These are phyloP conservation scores for Emberiza fucata DNA, from an alignment of 2,113 vertebrate species.

Conservation along the genomic window DNA sequence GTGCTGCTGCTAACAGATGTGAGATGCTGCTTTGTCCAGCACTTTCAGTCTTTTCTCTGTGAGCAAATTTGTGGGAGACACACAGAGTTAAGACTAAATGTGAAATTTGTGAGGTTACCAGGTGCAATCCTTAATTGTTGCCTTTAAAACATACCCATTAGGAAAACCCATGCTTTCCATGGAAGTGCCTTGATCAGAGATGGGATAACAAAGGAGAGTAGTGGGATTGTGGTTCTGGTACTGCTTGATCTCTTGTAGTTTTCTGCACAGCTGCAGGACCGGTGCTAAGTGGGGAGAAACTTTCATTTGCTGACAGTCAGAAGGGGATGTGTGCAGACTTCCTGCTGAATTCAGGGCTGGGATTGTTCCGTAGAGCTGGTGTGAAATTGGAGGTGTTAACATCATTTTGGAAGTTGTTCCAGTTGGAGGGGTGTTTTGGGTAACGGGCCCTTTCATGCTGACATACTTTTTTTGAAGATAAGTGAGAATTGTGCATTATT, in stretches of 20 bases:
- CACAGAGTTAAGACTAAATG: not conserved
- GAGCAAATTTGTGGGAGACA: fast-evolving
- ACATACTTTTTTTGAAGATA: not conserved
- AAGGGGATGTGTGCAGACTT: not conserved
- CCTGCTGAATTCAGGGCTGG: not conserved
- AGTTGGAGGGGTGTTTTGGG: not conserved
- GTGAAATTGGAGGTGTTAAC: not conserved
- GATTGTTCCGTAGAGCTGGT: not conserved
- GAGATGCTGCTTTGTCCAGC: not conserved
- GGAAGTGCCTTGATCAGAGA: not conserved
- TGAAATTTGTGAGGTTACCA: not conserved
- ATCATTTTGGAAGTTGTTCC: not conserved
- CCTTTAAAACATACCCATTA: fast-evolving
- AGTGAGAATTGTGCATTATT: not conserved
- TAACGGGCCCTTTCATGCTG: not conserved
- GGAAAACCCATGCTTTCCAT: not conserved
- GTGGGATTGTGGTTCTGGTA: not conserved
- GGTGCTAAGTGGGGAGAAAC: not conserved
- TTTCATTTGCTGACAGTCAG: not conserved
- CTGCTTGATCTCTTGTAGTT: not conserved
- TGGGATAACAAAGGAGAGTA: not conserved
- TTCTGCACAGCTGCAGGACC: not conserved
- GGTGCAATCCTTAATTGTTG: not conserved
- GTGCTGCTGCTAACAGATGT: not conserved
- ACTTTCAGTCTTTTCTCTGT: not conserved